These are phyloP conservation scores for Drosophila sechellia DNA, from an alignment of 1,140 invertebrate species.

Conservation along the genomic window DNA sequence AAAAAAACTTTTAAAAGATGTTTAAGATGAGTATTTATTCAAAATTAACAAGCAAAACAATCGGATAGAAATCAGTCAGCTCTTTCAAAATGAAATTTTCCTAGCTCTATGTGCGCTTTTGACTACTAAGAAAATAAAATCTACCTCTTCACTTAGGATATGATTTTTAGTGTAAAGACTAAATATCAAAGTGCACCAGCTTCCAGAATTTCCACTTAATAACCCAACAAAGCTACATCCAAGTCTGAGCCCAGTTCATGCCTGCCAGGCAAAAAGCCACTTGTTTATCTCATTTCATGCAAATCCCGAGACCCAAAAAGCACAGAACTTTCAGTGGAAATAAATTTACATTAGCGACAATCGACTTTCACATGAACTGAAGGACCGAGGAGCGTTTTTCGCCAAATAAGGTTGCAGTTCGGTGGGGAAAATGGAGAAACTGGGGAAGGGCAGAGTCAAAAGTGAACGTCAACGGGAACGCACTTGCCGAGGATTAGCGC, in stretches of 20 bases:
- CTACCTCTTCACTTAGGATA: neutral
- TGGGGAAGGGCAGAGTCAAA: constrained; percentile 38
- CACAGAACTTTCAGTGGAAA: constrained; percentile 46
- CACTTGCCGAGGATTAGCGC: constrained; percentile 74
- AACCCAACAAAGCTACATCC: constrained; percentile 13
- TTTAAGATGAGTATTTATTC: neutral
- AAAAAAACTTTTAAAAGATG: neutral
- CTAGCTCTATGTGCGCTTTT: too few species aligned
- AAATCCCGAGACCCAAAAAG: constrained; percentile 47
- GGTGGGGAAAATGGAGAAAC: neutral
- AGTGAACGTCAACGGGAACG: constrained; percentile 57
- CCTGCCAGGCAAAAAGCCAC: constrained; percentile 34
- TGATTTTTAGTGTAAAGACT: neutral
- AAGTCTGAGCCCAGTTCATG: constrained; percentile 18
- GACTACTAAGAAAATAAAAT: too few species aligned
- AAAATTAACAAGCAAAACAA: neutral
- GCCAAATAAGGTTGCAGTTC: constrained; percentile 24
- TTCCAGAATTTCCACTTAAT: constrained; percentile 21
- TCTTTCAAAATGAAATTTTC: too few species aligned
- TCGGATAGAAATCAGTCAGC: too few species aligned
- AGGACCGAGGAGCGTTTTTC: constrained; percentile 14
- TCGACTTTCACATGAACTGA: constrained; percentile 36
- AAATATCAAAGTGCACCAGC: constrained; percentile 1
- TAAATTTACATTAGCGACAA: constrained; percentile 68
- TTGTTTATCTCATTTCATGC: constrained; percentile 63